phyloP scores from a whole-genome alignment of 1,140 invertebrate genomes.

The Achatina immaculata region DNA sequence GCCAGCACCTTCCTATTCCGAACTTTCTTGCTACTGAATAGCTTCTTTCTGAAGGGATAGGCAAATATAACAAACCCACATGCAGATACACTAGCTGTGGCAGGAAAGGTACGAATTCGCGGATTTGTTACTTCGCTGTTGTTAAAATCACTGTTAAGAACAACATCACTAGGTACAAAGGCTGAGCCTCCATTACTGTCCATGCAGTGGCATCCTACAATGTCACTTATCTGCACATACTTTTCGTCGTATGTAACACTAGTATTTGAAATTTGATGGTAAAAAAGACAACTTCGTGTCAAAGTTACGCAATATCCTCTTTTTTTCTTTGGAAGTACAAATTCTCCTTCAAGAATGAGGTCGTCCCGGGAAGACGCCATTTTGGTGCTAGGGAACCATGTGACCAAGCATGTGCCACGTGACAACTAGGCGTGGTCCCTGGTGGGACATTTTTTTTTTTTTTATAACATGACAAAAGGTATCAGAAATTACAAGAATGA shows the following conservation, averaged over 20 bases:
- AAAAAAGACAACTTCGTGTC: constrained; percentile 44
- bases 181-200: neutral
- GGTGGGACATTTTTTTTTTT: too few relatives aligned
- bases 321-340: constrained; percentile 57
- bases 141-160: neutral
- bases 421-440: too few relatives aligned
- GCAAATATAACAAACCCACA: constrained; percentile 90
- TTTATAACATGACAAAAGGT: too few relatives aligned
- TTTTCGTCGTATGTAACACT: constrained; percentile 34
- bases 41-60: constrained; percentile 81
- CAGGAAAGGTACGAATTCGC: constrained; percentile 70
- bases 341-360: constrained; percentile 43
- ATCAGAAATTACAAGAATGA: too few relatives aligned
- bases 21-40: constrained; percentile 74
- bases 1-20: constrained; percentile 82
- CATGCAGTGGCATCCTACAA: constrained; percentile 62
- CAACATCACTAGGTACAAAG: neutral
- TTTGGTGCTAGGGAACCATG: constrained; percentile 48
- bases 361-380: constrained; percentile 38
- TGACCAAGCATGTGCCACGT: constrained; percentile 35
- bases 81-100: constrained; percentile 75
- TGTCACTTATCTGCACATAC: constrained; percentile 54
- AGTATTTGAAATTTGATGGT: constrained; percentile 35
- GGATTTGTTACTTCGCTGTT: constrained; percentile 24
- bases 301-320: constrained; percentile 46